A percentile compares a stretch with the other conserved stretches of the same genome.
These are phyloP conservation scores for Phrixothrix hirtus DNA, from an alignment of 2,888 invertebrate species.

Conservation along the genomic window DNA sequence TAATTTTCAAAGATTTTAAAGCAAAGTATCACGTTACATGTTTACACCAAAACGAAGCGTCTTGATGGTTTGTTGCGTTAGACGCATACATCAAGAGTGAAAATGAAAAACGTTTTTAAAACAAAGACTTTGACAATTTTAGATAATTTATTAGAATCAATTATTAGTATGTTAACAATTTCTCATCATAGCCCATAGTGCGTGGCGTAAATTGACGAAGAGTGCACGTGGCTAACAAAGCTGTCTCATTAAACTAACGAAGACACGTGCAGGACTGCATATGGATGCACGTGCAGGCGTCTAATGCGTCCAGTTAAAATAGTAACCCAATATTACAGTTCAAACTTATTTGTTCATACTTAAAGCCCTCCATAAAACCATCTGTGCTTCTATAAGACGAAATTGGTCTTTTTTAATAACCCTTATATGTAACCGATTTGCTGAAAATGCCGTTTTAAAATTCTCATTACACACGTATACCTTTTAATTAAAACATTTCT, in stretches of 20 bases:
- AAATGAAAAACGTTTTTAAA: no score
- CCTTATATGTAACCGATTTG: no score
- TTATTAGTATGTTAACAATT: slow-evolving; percentile 1
- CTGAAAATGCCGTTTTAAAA: no score
- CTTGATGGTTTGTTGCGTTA: no score
- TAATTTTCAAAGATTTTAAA: no score
- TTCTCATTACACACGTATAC: no score
- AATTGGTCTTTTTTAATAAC: slow-evolving; percentile 9
- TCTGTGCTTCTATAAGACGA: slow-evolving; percentile 16
- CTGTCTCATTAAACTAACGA: slow-evolving; percentile 48
- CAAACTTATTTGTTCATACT: slow-evolving; percentile 31
- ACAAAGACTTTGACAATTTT: no score
- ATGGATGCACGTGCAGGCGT: slow-evolving; percentile 41
- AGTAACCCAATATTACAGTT: slow-evolving; percentile 42
- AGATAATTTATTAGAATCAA: no score
- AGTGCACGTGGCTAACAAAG: slow-evolving; percentile 43
- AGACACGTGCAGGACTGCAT: slow-evolving; percentile 43
- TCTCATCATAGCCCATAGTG: slow-evolving; percentile 10
- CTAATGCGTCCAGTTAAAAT: slow-evolving; percentile 41
- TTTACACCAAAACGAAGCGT: no score
- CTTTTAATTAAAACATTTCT: no score
- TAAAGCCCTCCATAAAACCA: slow-evolving; percentile 21
- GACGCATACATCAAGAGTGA: no score
- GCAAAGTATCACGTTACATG: no score
- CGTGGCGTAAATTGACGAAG: slow-evolving; percentile 23